Evolutionary conservation across 1,140 invertebrate genomes (phyloP).

Genomic region (Sarcophaga peregrina): DNA sequence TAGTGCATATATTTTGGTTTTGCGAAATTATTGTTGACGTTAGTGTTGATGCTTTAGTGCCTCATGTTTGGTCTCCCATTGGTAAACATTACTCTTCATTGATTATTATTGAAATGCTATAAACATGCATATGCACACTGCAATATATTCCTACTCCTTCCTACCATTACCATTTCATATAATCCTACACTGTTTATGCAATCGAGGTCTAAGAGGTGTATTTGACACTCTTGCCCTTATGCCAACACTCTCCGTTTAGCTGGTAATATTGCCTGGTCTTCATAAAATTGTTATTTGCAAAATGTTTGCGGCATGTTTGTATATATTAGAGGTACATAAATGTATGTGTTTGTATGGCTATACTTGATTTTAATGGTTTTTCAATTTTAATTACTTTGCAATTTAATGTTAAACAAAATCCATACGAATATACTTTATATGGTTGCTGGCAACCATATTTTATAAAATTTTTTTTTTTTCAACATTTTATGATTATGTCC

Average conservation of each 20-base stretch:
- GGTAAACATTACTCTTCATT: constrained; percentile 34
- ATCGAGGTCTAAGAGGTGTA: neutral
- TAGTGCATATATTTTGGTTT: constrained; percentile 37
- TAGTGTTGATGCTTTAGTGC: constrained; percentile 30
- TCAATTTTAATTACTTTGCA: constrained; percentile 38
- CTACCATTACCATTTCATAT: neutral
- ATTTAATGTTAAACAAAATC: neutral
- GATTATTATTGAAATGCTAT: constrained; percentile 37
- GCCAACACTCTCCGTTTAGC: neutral
- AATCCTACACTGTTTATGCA: neutral
- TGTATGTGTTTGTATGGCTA: neutral
- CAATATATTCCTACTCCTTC: neutral
- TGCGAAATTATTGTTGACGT: constrained; percentile 30
- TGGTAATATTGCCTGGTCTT: neutral
- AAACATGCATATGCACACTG: neutral
- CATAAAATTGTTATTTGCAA: neutral
- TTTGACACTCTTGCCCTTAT: neutral
- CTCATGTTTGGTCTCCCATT: constrained; percentile 27
- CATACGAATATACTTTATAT: neutral
- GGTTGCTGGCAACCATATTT: too few relatives aligned
- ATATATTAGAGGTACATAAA: neutral
- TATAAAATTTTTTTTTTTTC: too few relatives aligned
- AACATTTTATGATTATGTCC: too few relatives aligned
- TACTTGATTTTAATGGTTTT: constrained; percentile 37
- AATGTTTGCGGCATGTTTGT: neutral